Conservation (phyloP, 1,140 invertebrate species). For the Lysiphlebus fabarum region DNA sequence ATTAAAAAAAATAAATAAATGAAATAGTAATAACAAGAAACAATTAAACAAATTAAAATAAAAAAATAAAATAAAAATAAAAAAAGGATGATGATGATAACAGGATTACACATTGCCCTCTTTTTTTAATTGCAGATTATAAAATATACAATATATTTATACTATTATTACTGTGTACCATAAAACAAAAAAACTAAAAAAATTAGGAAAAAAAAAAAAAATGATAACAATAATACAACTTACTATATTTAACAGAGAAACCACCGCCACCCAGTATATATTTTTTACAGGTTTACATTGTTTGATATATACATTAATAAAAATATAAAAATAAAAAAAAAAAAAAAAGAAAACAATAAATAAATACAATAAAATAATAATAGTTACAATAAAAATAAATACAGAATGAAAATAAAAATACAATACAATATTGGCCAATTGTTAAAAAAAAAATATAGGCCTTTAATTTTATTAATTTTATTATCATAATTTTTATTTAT, state of each 20-base stretch:
- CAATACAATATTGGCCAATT: slow-evolving; percentile 5
- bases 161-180: slow-evolving; percentile 52
- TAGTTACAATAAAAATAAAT: neutral
- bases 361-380: slow-evolving; percentile 1
- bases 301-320: slow-evolving; percentile 53
- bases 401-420: slow-evolving; percentile 11
- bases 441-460: neutral
- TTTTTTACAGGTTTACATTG: slow-evolving; percentile 59
- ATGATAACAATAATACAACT: slow-evolving; percentile 52
- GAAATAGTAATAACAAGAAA: neutral
- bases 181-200: slow-evolving; percentile 27
- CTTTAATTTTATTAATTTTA: too few relatives aligned
- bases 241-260: slow-evolving; percentile 54
- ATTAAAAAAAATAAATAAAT: neutral
- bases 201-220: slow-evolving; percentile 25
- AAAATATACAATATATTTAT: slow-evolving; percentile 56
- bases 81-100: slow-evolving; percentile 25
- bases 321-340: slow-evolving; percentile 38
- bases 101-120: slow-evolving; percentile 25
- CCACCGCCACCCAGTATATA: slow-evolving; percentile 56
- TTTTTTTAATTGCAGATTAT: slow-evolving; percentile 41
- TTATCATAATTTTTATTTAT: too few relatives aligned
- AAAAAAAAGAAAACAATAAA: slow-evolving; percentile 20
- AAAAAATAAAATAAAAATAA: neutral
- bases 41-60: neutral